A percentile compares a stretch with the other conserved stretches of the same genome.
Evolutionary conservation across 2,888 invertebrate genomes (phyloP).

Genomic region (Hoplodrina ambigua): DNA sequence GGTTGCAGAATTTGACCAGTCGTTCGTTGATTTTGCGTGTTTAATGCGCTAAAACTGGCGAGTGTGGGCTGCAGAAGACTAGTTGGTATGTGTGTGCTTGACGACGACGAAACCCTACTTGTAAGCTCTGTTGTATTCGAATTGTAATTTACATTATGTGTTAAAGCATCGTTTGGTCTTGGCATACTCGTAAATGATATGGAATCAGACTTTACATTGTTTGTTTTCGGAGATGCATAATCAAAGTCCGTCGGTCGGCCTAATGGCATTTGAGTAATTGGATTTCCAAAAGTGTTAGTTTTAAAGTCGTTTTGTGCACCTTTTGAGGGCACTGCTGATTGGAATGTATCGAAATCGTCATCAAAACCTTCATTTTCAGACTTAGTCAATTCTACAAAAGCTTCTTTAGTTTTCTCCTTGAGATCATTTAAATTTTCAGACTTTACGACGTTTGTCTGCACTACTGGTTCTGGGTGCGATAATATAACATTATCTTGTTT

Average conservation of each 20-base stretch:
- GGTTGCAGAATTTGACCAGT: slow-evolving; percentile 87
- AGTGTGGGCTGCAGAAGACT: slow-evolving; percentile 78
- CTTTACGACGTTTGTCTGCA: slow-evolving; percentile 14
- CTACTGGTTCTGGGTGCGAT: slow-evolving; percentile 14
- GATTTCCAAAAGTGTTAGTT: slow-evolving; percentile 52
- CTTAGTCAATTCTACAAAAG: slow-evolving; percentile 39
- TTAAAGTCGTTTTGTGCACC: slow-evolving; percentile 57
- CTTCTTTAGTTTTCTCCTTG: slow-evolving; percentile 41
- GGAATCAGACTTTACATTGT: slow-evolving; percentile 72
- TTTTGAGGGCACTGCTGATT: slow-evolving; percentile 79
- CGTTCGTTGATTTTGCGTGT: slow-evolving; percentile 74
- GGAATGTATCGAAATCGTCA: slow-evolving; percentile 87
- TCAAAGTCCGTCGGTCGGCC: slow-evolving; percentile 65
- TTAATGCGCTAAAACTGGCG: slow-evolving; percentile 59
- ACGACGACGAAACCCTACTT: slow-evolving; percentile 58
- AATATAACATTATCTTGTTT: slow-evolving; percentile 29
- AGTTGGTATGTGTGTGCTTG: slow-evolving; percentile 51
- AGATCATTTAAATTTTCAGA: slow-evolving; percentile 36
- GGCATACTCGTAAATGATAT: slow-evolving; percentile 71
- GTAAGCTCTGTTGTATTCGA: slow-evolving; percentile 59
- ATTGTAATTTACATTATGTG: slow-evolving; percentile 63
- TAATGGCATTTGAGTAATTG: slow-evolving; percentile 63
- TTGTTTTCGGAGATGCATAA: slow-evolving; percentile 67
- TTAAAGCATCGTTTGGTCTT: slow-evolving; percentile 69
- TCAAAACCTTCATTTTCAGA: slow-evolving; percentile 66